phyloP scores from a whole-genome alignment of 2,888 invertebrate species.

The Perdita meconis region DNA sequence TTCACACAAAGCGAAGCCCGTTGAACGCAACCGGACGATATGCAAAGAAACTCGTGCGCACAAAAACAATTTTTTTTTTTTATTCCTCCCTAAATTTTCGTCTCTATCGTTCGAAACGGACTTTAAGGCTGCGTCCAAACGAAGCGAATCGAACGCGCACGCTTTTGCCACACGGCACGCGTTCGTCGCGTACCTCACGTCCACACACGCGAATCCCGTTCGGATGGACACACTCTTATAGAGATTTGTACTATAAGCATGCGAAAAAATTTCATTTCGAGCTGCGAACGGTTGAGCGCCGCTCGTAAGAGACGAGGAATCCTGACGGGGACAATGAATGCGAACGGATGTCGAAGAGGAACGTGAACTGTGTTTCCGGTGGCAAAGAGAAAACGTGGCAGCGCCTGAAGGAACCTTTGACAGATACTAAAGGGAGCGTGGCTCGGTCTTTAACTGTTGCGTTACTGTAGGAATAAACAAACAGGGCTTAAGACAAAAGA shows the following conservation, averaged over 20 bases:
- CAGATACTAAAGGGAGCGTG: constrained; percentile 5
- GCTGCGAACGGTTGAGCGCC: neutral
- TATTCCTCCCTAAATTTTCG: neutral
- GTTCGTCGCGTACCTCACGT: too few relatives aligned
- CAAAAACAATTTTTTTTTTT: constrained; percentile 2
- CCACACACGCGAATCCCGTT: too few relatives aligned
- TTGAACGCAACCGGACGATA: constrained; percentile 3
- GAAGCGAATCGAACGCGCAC: too few relatives aligned
- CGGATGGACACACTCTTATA: too few relatives aligned
- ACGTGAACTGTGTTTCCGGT: constrained; percentile 33
- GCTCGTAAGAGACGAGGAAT: constrained; percentile 21
- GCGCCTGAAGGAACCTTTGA: constrained; percentile 1
- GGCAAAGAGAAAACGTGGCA: constrained; percentile 10
- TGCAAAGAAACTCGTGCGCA: neutral
- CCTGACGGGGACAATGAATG: constrained; percentile 47
- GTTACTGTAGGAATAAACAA: constrained; percentile 61
- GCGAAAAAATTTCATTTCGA: constrained; percentile 42
- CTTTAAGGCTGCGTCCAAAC: too few relatives aligned
- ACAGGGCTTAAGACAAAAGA: constrained; percentile 44
- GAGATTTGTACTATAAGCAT: neutral
- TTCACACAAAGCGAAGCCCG: constrained; percentile 22
- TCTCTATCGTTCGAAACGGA: constrained; percentile 12
- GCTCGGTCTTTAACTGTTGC: constrained; percentile 42
- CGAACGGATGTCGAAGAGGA: constrained; percentile 55
- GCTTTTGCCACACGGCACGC: too few relatives aligned